Percentiles rank a stretch among this genome's conserved stretches.
These are phyloP conservation scores for Gallinago nigripennis DNA, from an alignment of 2,797 vertebrate genomes.

Conservation along the genomic window DNA sequence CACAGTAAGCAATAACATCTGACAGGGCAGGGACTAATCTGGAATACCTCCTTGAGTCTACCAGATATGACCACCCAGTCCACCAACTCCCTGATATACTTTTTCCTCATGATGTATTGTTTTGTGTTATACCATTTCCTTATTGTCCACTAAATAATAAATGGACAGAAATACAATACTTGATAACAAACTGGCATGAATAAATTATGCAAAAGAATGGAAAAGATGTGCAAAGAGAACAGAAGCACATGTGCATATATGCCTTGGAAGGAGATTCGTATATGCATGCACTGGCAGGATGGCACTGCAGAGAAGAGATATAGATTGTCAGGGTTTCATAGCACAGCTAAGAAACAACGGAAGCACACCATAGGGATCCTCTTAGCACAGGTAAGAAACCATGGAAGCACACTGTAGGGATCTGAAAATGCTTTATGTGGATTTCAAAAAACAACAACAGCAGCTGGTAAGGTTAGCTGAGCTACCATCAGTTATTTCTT, in stretches of 20 bases:
- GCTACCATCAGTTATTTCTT: not conserved
- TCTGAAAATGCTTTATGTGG: not conserved
- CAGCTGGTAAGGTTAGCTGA: not conserved
- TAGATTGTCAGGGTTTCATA: not conserved
- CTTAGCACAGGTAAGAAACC: not conserved
- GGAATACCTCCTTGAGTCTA: not conserved
- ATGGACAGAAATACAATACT: not conserved
- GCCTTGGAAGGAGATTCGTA: not conserved
- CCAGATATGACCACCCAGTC: not conserved
- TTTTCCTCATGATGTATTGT: not conserved
- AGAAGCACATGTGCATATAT: not conserved
- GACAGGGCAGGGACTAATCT: not conserved
- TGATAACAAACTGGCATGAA: not conserved
- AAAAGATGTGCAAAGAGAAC: not conserved
- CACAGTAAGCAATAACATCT: not conserved
- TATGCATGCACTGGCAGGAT: not conserved
- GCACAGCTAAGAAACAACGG: not conserved
- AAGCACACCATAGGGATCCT: not conserved
- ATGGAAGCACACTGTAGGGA: not conserved
- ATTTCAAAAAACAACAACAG: constrained; percentile 1
- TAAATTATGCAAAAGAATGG: not conserved
- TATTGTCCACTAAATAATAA: not conserved
- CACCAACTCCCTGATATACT: not conserved
- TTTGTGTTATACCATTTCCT: not conserved
- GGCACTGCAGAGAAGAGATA: not conserved